phyloP scores from a whole-genome alignment of 2,888 invertebrate species.

The Apamea crenata region DNA sequence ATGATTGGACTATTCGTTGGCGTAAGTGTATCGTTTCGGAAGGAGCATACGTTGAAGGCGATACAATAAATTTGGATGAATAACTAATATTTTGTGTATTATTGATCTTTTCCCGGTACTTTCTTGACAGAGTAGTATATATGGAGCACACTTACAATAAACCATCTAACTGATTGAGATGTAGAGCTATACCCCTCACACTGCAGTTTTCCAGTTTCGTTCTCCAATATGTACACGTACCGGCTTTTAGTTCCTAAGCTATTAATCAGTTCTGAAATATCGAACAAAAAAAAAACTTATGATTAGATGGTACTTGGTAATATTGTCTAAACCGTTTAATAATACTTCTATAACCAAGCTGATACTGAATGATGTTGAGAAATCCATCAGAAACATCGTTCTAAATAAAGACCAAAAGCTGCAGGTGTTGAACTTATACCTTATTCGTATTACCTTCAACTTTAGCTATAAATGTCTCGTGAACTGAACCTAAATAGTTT shows the following conservation, averaged over 20 bases:
- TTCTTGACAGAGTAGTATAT: too few relatives aligned
- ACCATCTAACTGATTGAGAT: slow-evolving; percentile 54
- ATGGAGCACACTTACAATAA: slow-evolving; percentile 44
- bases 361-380: not conserved
- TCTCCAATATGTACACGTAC: slow-evolving; percentile 28
- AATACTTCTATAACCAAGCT: not conserved
- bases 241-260: slow-evolving; percentile 13
- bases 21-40: too few relatives aligned
- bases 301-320: not conserved
- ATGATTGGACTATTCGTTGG: too few relatives aligned
- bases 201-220: slow-evolving; percentile 32
- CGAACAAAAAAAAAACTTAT: not conserved
- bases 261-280: slow-evolving; percentile 22
- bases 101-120: too few relatives aligned
- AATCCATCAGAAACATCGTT: not conserved
- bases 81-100: too few relatives aligned
- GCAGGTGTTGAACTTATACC: not conserved
- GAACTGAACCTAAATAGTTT: slow-evolving; percentile 39
- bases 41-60: too few relatives aligned
- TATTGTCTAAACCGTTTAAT: not conserved
- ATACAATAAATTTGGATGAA: too few relatives aligned
- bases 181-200: slow-evolving; percentile 37
- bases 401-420: not conserved
- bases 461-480: slow-evolving; percentile 17
- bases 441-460: slow-evolving; percentile 40